Evolutionary conservation across 2,113 vertebrate species (phyloP), one percentile per base, ranked within the genome.

Genomic region (Accipiter cooperii): DNA sequence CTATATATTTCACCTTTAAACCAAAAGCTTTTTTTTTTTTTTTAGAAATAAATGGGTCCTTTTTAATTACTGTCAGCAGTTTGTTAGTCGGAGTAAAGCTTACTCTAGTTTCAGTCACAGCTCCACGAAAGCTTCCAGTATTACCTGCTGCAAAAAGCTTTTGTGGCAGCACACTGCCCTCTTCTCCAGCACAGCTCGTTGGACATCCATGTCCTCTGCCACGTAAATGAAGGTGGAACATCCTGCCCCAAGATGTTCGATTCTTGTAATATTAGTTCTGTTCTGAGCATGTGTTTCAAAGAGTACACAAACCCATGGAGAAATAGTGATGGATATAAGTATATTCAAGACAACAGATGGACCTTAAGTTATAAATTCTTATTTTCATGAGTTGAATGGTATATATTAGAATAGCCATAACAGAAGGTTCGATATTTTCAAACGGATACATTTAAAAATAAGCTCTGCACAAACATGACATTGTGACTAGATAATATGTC

Each of bases 11-110:
- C 84, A 93, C 73, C 36, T 92, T 93, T 77, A 96, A 95, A 84
- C 96, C 92, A 97, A 93, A 71, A 97, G 36, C 54, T 92, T 61
- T 84, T 95, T 28, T 28, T 52, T 54, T 54, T 54, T 54, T 54
- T 54, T 54, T 29, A 81, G 33, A 97, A 97, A 90, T 73, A 95
- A 86, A 79, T 90, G 54, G 61, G n/a, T 96, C 65, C 68, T 84
- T 89, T 96, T 97, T 97, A 97, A 96, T 97, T 97, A 89, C 61
- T 92, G 51, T 57, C 61, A 93, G 94, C 92, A 92, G 38, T 85
- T 95, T 95, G 55, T 96, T 98, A 84, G 65, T 91, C 36, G 11
- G 77, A 94, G 73, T 87, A 92, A 97, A 95, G 61, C 88, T 95
- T 84, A 79, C 25, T 90, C 25, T 90, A 65, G 51, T 84, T 97